Evolutionary conservation across 2,888 invertebrate species (phyloP), one percentile per base, ranked within the genome.

Genomic region (Drosophila hamatofila): DNA sequence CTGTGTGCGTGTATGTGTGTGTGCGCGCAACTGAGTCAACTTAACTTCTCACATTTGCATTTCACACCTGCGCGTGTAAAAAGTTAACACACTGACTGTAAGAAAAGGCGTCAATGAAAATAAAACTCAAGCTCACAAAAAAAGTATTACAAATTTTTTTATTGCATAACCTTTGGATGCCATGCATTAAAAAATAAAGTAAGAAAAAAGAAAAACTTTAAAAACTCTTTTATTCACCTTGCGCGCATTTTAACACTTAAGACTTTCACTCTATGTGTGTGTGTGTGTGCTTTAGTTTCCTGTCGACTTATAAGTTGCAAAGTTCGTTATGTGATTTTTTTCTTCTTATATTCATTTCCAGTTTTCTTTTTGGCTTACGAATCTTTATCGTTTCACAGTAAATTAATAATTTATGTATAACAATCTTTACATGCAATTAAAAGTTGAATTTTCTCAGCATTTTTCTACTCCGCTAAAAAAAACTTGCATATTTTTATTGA

Each of bases 1-100:
- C 33, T 37, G 9, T 44, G 35, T 54, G 54, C 58, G 25, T 21
- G 42, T 63, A 25, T 62, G 30, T 61, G 49, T 74, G 54, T 61
- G 56, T 67, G 56, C 27, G 44, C 51, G 42, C 52, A n/a, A 37
- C 54, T 52, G 80, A 81, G 81, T 73, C 62, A 78, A 72, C 70
- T 58, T 30, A 75, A 73, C 84, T 83, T 80, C 42, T 68, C 74
- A 72, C 84, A 86, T 80, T 86, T 86, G 81, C 88, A 84, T 84
- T 84, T 84, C 88, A 83, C 84, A 88, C 84, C 88, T 84, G 72
- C 60, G 58, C 65, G 64, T 72, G 66, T 71, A 71, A 69, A 82
- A 83, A 85, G 83, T 83, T 88, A 85, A 85, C 71, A 75, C 69
- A 75, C 67, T 62, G 60, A 56, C 49, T 39, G 60, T 25, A 60